These are phyloP conservation scores for Tiliacea aurago DNA, from an alignment of 2,888 invertebrate genomes.

Conservation along the genomic window DNA sequence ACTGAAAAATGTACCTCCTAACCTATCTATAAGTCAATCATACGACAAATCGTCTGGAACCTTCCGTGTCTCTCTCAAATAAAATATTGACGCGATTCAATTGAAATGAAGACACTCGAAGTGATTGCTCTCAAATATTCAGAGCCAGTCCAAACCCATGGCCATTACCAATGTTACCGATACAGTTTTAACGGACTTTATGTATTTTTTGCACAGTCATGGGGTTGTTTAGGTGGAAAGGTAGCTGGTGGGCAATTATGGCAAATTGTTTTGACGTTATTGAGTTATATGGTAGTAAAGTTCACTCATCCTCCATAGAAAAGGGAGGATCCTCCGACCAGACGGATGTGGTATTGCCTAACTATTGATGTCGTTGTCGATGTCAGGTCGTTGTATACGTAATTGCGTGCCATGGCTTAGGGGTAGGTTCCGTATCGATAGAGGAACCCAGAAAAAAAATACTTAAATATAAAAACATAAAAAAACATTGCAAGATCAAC, in stretches of 20 bases:
- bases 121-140: constrained; percentile 65
- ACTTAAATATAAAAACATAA: no score
- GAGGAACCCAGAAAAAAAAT: no score
- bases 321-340: no score
- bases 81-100: constrained; percentile 65
- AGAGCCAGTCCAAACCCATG: constrained; percentile 44
- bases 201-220: constrained; percentile 40
- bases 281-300: no score
- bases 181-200: constrained; percentile 36
- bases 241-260: no score
- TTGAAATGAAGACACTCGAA: constrained; percentile 62
- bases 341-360: no score
- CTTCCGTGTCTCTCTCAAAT: constrained; percentile 45
- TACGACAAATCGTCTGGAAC: constrained; percentile 37
- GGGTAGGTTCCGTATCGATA: no score
- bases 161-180: constrained; percentile 44
- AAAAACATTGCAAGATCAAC: no score
- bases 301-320: no score
- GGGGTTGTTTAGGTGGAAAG: neutral
- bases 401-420: no score
- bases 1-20: neutral
- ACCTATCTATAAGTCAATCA: constrained; percentile 30
- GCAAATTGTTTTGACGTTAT: neutral
- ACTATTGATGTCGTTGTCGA: no score
- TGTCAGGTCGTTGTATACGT: no score